Evolutionary conservation across 2,888 invertebrate genomes (phyloP).

Genomic region (Malthinus seriepunctatus): DNA sequence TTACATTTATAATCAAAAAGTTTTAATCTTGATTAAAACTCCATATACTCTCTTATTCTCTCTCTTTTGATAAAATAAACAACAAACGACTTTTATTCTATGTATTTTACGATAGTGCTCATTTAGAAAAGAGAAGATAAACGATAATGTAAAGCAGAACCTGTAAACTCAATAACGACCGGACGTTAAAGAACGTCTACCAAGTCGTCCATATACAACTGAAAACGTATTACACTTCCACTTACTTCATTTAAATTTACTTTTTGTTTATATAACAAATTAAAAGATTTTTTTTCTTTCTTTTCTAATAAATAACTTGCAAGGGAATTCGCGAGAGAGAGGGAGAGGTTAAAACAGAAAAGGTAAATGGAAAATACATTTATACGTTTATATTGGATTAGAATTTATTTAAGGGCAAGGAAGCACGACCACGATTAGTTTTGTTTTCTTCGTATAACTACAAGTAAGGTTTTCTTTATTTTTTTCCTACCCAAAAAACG

Average conservation of each 20-base stretch:
- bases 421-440: constrained; percentile 12
- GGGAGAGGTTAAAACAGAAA: neutral
- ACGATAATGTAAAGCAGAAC: constrained; percentile 26
- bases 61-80: no score
- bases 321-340: neutral
- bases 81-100: no score
- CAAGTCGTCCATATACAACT: constrained; percentile 19
- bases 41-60: no score
- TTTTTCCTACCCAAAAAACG: neutral
- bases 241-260: constrained; percentile 24
- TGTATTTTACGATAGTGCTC: no score
- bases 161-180: constrained; percentile 23
- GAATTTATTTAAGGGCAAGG: constrained; percentile 20
- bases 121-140: constrained; percentile 12
- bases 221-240: constrained; percentile 20
- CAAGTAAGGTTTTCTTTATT: constrained; percentile 11
- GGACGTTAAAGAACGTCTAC: constrained; percentile 19
- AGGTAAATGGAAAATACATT: constrained; percentile 20
- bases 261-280: no score
- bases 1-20: no score
- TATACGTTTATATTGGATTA: constrained; percentile 22
- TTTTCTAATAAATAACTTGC: no score
- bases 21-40: no score
- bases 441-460: constrained; percentile 14
- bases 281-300: no score